Conservation (phyloP, 1,140 invertebrate genomes). For the Glomeris maerens region DNA sequence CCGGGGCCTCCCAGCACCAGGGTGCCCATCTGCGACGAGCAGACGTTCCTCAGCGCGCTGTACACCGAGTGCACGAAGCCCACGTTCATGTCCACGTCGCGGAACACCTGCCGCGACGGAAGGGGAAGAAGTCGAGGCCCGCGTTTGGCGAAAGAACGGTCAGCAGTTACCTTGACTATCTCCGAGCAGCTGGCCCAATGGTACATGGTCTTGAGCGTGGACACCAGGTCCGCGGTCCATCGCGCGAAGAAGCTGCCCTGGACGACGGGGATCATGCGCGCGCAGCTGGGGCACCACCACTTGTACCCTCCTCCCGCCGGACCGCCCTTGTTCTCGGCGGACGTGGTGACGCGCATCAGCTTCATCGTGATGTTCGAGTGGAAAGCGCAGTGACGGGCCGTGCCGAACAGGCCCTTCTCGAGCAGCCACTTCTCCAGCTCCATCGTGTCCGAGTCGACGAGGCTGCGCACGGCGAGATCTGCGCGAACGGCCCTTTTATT, state of each 20-base stretch:
- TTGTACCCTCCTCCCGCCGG: conserved; percentile 8
- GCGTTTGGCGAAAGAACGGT: too few species aligned
- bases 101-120: too few species aligned
- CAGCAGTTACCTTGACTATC: too few species aligned
- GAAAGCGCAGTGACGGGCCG: neutral
- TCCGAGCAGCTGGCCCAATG: conserved; percentile 9
- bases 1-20: neutral
- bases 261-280: neutral
- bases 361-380: conserved; percentile 4
- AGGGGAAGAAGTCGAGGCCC: too few species aligned
- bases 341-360: neutral
- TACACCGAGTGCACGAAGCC: conserved; percentile 9
- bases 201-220: conserved; percentile 4
- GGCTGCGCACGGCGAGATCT: neutral
- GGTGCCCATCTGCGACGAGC: neutral
- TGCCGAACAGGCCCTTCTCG: conserved; percentile 10
- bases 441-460: neutral
- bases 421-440: conserved; percentile 11
- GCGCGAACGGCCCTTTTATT: neutral
- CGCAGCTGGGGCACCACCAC: conserved; percentile 9
- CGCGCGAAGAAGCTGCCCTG: conserved; percentile 10
- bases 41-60: neutral
- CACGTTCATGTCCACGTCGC: neutral
- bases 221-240: neutral
- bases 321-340: neutral